These are phyloP conservation scores for Brachyopa scutellaris DNA, from an alignment of 2,888 invertebrate genomes.

Conservation along the genomic window DNA sequence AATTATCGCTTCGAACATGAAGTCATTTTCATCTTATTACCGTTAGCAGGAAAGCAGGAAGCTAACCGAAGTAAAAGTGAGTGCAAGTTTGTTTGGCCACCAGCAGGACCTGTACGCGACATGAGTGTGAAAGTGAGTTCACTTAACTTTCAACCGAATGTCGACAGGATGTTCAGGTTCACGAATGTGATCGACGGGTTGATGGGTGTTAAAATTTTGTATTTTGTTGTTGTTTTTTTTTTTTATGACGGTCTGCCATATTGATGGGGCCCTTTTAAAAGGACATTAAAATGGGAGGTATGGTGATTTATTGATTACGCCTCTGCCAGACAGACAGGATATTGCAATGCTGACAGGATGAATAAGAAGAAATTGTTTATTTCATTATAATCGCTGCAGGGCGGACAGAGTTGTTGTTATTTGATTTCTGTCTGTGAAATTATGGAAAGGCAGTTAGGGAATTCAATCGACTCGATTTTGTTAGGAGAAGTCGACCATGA, in stretches of 20 bases:
- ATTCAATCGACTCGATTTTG: neutral
- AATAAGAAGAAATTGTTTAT: conserved; percentile 43
- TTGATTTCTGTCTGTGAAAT: neutral
- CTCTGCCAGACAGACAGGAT: conserved; percentile 60
- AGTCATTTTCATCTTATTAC: conserved; percentile 72
- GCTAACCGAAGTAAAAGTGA: conserved; percentile 48
- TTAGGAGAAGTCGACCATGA: too few relatives aligned
- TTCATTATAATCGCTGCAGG: conserved; percentile 44
- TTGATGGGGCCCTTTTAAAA: neutral
- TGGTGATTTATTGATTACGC: conserved; percentile 55
- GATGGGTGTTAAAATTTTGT: conserved; percentile 10
- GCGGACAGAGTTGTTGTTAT: conserved; percentile 14
- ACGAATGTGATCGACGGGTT: conserved; percentile 56
- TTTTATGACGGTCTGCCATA: neutral
- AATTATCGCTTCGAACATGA: conserved; percentile 71
- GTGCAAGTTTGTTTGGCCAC: conserved; percentile 7
- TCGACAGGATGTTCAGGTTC: conserved; percentile 55
- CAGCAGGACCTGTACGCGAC: too few relatives aligned
- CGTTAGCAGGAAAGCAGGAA: conserved; percentile 67
- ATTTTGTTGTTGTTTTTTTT: neutral
- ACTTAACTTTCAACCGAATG: conserved; percentile 41
- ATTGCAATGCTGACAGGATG: conserved; percentile 48
- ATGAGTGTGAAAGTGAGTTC: conserved; percentile 29
- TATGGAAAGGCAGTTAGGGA: neutral
- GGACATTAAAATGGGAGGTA: conserved; percentile 29